Percentiles rank a stretch among this genome's conserved stretches.
Conservation (phyloP, 2,797 vertebrate species). For the Hipposideros larvatus region DNA sequence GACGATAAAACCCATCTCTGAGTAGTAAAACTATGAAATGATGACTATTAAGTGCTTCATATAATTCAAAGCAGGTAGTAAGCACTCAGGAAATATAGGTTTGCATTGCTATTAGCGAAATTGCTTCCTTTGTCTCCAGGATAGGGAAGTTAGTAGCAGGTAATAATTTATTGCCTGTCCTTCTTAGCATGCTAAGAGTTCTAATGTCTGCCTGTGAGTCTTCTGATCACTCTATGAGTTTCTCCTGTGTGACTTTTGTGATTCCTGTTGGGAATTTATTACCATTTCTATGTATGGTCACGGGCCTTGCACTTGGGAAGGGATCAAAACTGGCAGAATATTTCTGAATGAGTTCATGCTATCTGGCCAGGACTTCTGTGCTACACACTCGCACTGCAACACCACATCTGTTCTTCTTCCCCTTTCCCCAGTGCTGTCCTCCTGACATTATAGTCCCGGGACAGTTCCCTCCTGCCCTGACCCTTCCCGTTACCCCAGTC, state of each 20-base stretch:
- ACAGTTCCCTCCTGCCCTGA: not conserved
- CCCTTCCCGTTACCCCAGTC: not conserved
- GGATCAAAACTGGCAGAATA: not conserved
- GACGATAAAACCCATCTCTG: not conserved
- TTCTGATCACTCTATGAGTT: not conserved
- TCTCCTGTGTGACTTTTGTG: not conserved
- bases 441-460: not conserved
- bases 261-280: not conserved
- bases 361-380: not conserved
- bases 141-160: conserved; percentile 16
- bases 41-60: not conserved
- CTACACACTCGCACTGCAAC: too few species aligned
- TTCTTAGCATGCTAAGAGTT: conserved; percentile 46
- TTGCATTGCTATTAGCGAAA: not conserved
- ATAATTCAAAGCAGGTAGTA: conserved; percentile 25
- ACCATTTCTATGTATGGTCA: not conserved
- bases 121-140: conserved; percentile 47
- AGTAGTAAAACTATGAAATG: conserved; percentile 4
- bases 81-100: not conserved
- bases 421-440: not conserved
- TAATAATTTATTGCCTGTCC: not conserved
- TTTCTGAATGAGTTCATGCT: not conserved
- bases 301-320: conserved; percentile 23
- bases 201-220: not conserved
- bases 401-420: not conserved